phyloP scores from a whole-genome alignment of 92 coral and sea anemone species.

The Phenganax stokvisi region DNA sequence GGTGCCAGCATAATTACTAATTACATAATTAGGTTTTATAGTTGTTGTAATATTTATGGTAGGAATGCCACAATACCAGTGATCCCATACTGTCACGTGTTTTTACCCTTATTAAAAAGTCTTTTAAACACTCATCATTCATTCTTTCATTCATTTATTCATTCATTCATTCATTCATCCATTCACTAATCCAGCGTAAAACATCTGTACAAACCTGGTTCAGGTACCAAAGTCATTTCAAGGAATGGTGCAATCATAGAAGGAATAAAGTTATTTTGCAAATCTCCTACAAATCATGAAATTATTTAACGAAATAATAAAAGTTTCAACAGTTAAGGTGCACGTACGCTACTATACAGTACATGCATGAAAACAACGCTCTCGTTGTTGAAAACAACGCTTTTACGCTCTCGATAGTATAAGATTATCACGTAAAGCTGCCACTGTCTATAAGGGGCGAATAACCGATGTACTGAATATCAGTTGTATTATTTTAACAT shows the following conservation, averaged over 20 bases:
- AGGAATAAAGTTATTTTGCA: conserved; percentile 72
- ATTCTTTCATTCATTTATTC: no score
- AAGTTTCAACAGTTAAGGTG: no score
- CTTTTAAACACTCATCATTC: no score
- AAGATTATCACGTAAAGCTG: not conserved
- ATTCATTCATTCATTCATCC: no score
- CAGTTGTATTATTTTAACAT: not conserved
- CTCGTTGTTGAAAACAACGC: not conserved
- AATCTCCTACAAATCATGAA: conserved; percentile 53
- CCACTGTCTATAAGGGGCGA: not conserved
- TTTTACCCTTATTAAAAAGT: no score
- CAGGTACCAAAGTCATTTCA: conserved; percentile 87
- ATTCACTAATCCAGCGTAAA: not conserved
- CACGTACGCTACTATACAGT: no score
- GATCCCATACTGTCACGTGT: no score
- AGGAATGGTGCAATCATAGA: conserved; percentile 86
- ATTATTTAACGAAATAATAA: not conserved
- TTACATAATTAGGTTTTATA: no score
- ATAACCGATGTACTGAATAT: not conserved
- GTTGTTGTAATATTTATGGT: no score
- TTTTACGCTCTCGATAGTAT: not conserved
- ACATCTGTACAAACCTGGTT: conserved; percentile 56
- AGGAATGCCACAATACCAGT: no score
- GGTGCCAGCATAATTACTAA: no score
- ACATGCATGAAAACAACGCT: no score